Conservation (phyloP, 1,140 invertebrate genomes). For the Zaprionus vittiger region DNA sequence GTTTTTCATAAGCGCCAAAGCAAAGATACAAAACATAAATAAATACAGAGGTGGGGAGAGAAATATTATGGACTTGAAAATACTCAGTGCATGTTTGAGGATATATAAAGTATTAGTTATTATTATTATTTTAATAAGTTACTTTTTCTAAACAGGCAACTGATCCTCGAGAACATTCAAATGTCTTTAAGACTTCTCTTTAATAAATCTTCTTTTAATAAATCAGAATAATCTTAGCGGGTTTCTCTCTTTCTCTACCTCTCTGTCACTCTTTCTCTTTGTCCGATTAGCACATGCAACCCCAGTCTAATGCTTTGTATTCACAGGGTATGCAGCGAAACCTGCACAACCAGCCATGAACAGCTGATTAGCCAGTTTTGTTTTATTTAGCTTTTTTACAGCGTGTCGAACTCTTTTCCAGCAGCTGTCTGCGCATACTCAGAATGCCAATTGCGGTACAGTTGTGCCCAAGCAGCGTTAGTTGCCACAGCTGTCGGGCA, state of each 20-base stretch:
- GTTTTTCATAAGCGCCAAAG: slow-evolving; percentile 54
- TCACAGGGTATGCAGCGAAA: slow-evolving; percentile 48
- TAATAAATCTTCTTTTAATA: no score
- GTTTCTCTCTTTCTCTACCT: not conserved
- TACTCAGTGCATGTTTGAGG: not conserved
- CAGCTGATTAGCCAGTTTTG: slow-evolving; percentile 79
- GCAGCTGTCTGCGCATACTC: slow-evolving; percentile 55
- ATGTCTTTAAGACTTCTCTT: not conserved
- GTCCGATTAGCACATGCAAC: not conserved
- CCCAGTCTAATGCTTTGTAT: no score
- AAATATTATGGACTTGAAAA: slow-evolving; percentile 2
- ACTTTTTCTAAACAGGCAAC: no score
- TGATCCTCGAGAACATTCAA: not conserved
- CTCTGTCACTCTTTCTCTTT: no score
- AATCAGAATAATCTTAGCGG: not conserved
- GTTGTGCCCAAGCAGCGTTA: slow-evolving; percentile 57
- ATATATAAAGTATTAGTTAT: no score
- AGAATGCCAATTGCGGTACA: slow-evolving; percentile 75
- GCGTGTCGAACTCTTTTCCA: slow-evolving; percentile 51
- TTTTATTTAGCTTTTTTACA: slow-evolving; percentile 35
- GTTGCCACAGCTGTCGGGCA: slow-evolving; percentile 19
- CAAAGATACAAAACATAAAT: slow-evolving; percentile 25
- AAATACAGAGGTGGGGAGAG: not conserved
- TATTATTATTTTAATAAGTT: no score
- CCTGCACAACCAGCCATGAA: slow-evolving; percentile 69